phyloP scores from a whole-genome alignment of 2,888 invertebrate genomes.

The Xylocampa areola region DNA sequence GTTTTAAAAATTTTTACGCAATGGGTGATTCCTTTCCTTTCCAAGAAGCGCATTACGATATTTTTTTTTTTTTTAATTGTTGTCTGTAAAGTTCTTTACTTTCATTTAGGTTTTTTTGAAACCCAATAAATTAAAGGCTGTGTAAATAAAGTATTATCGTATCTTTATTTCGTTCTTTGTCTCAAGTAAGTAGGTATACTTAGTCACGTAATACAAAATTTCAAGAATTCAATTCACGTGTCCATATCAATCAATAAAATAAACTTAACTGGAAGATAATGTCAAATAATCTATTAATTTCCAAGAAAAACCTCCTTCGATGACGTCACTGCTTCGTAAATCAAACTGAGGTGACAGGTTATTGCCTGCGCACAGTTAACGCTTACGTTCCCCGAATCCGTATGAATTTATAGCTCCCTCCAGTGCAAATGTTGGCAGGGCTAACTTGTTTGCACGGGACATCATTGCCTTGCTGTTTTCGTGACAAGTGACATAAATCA shows the following conservation, averaged over 20 bases:
- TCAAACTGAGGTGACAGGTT: slow-evolving; percentile 70
- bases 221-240: not conserved
- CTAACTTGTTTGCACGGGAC: slow-evolving; percentile 44
- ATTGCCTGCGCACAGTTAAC: slow-evolving; percentile 73
- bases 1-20: too few species aligned
- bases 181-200: too few species aligned
- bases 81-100: too few species aligned
- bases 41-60: too few species aligned
- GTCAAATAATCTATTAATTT: slow-evolving; percentile 18
- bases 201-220: not conserved
- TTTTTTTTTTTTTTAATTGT: too few species aligned
- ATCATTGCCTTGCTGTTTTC: slow-evolving; percentile 44
- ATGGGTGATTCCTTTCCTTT: too few species aligned
- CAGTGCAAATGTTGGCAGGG: slow-evolving; percentile 50
- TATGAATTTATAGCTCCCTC: slow-evolving; percentile 68
- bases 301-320: slow-evolving; percentile 32
- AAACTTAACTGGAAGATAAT: slow-evolving; percentile 6
- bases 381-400: slow-evolving; percentile 67
- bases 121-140: too few species aligned
- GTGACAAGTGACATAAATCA: slow-evolving; percentile 11
- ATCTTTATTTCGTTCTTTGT: too few species aligned
- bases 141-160: too few species aligned
- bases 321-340: slow-evolving; percentile 64
- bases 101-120: too few species aligned
- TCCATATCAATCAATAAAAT: slow-evolving; percentile 30